Percentiles rank a stretch among this genome's conserved stretches.
Evolutionary conservation across 2,797 vertebrate genomes (phyloP).

Genomic region (Cyclopterus lumpus): DNA sequence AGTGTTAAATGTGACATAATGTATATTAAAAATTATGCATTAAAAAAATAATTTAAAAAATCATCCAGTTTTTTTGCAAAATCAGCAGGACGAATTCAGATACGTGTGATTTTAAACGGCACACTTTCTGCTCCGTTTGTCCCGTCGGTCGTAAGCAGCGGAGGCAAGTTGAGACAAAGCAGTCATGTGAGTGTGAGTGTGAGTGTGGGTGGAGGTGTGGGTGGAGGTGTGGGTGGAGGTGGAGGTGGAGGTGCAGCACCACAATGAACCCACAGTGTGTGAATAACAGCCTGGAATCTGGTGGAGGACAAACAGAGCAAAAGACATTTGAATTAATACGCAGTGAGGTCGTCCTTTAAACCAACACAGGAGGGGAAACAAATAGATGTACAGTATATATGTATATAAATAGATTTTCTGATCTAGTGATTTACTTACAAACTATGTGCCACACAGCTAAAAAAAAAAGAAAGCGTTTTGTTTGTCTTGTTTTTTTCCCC

Average conservation of each 20-base stretch:
- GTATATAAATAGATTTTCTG: too few species aligned
- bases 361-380: too few species aligned
- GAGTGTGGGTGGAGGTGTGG: too few species aligned
- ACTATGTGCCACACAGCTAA: too few species aligned
- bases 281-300: constrained; percentile 48
- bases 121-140: not conserved
- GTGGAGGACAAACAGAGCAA: not conserved
- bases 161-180: constrained; percentile 34
- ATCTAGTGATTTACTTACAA: not conserved
- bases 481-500: not conserved
- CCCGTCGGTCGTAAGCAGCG: constrained; percentile 1
- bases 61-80: not conserved
- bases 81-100: not conserved
- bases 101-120: not conserved
- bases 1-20: not conserved
- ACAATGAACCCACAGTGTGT: constrained; percentile 47
- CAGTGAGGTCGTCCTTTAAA: too few species aligned
- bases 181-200: constrained; percentile 30
- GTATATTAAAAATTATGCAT: not conserved
- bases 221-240: too few species aligned
- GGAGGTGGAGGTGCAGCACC: not conserved
- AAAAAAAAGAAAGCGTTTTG: too few species aligned
- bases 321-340: too few species aligned
- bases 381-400: too few species aligned
- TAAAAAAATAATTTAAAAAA: not conserved